Evolutionary conservation across 2,888 invertebrate genomes (phyloP), one percentile per base, ranked within the genome.

Genomic region (Apodemia zela): DNA sequence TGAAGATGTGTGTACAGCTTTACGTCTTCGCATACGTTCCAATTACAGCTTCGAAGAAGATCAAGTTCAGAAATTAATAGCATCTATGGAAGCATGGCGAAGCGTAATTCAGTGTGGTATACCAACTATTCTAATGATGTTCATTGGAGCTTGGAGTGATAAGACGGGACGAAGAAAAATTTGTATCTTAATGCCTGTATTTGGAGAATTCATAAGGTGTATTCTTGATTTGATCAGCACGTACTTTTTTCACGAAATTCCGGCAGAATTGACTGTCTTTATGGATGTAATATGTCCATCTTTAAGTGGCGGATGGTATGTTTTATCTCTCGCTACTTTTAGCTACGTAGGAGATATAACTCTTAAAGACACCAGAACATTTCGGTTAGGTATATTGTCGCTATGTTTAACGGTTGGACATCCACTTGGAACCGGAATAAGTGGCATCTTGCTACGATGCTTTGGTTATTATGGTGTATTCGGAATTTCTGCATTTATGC

Each of bases 11-110:
- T n/a, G n/a, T n/a, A n/a, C n/a, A n/a, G n/a, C n/a, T 0, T 85
- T 97, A 3, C 94, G 95, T 8, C 93, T 93, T 5, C 93, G 95
- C 73, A 92, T 95, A 75, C 96, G 95, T 8, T 93, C 93, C 7
- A 93, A 92, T 69, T 94, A 94, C 73, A 91, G 93, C 2, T 74
- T 80, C 59, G 93, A 95, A 80, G 95, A 95, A 74, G 78, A 92
- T 11, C 90, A 92, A 7, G 93, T 94, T 0, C 94, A 94, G 67
- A 86, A 92, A 64, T 76, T 93, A 11, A 92, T 94, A 57, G 85
- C 91, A 1, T 84, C 85, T 1, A 92, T 93, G 87, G 88, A 92
- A 65, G 89, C 87, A 17, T 93, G 93, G 92, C 93, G 93, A 71
- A 92, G 90, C 33, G 78, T 93, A 1, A 75, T 94, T 0, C 78